Conservation (phyloP, 2,888 invertebrate species). For the Phengaris arion region DNA sequence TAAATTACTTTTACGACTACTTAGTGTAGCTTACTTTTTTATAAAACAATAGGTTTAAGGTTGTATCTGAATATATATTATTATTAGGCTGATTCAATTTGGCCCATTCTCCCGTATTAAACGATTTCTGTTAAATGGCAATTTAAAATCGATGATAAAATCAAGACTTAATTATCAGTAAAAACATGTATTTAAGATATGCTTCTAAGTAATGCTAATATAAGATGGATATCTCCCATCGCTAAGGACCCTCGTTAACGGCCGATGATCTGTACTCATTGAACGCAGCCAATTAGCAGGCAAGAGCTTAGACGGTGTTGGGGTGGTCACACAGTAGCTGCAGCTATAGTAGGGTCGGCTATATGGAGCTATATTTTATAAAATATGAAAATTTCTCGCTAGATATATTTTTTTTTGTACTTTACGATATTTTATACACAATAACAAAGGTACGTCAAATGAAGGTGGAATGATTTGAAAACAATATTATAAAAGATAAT, state of each 20-base stretch:
- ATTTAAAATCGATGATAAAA: constrained; percentile 9
- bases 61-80: not conserved
- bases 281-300: constrained; percentile 65
- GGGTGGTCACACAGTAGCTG: constrained; percentile 30
- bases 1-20: too few relatives aligned
- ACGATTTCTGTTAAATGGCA: not conserved
- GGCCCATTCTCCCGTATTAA: not conserved
- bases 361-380: not conserved
- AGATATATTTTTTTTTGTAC: not conserved
- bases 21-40: too few relatives aligned
- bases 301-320: constrained; percentile 38
- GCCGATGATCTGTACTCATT: constrained; percentile 69
- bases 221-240: constrained; percentile 45
- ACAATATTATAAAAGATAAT: too few relatives aligned
- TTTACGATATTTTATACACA: not conserved
- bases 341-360: constrained; percentile 25
- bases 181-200: constrained; percentile 12
- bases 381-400: not conserved
- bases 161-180: constrained; percentile 8
- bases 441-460: not conserved
- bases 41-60: not conserved
- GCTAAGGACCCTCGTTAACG: constrained; percentile 60
- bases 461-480: too few relatives aligned
- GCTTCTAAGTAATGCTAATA: constrained; percentile 37
- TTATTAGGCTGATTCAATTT: not conserved